Conservation (phyloP, 2,888 invertebrate species). For the Pegoplata infirma region DNA sequence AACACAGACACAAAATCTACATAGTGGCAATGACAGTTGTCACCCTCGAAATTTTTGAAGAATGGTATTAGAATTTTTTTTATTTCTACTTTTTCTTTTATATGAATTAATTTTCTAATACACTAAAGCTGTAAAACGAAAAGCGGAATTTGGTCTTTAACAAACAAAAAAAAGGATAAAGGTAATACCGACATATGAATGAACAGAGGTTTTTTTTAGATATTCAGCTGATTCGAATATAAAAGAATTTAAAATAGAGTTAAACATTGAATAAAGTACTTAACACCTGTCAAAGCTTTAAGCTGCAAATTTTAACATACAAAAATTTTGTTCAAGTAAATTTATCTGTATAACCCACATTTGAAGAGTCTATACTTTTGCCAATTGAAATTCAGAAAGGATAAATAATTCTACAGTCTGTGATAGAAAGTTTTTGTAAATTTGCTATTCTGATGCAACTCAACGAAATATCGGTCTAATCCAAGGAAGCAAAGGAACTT, state of each 20-base stretch:
- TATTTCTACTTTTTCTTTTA: constrained; percentile 13
- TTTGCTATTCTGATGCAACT: too few species aligned
- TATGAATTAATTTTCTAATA: constrained; percentile 51
- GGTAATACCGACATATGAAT: not conserved
- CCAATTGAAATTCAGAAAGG: too few species aligned
- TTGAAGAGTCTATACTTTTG: too few species aligned
- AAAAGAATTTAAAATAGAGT: not conserved
- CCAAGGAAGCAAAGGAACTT: too few species aligned
- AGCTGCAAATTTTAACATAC: not conserved
- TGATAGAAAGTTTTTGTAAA: too few species aligned
- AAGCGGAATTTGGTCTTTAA: not conserved
- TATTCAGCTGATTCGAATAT: too few species aligned
- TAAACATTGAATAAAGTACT: not conserved
- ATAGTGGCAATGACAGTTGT: constrained; percentile 58
- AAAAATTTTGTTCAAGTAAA: not conserved
- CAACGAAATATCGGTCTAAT: too few species aligned
- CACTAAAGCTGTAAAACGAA: not conserved
- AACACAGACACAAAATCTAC: not conserved
- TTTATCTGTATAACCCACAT: not conserved
- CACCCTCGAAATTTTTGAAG: constrained; percentile 49
- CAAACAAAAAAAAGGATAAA: not conserved
- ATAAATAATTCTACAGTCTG: too few species aligned
- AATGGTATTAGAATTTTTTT: constrained; percentile 34
- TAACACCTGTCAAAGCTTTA: not conserved
- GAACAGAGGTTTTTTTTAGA: not conserved